Conservation (phyloP, 2,113 vertebrate genomes). For the Pogona vitticeps region DNA sequence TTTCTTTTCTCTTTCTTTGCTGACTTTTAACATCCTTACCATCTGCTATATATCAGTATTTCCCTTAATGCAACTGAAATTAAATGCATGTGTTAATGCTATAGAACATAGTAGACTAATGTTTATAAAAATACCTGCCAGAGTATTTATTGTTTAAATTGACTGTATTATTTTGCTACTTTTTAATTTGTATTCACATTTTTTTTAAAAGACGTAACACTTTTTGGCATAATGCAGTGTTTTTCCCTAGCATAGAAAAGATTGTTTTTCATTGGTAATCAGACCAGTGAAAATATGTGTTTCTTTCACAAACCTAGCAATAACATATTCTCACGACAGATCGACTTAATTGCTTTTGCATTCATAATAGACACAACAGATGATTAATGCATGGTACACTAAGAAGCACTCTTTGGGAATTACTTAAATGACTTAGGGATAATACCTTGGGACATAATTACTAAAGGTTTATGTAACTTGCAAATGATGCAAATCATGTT, state of each 20-base stretch:
- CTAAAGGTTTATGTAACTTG: slow-evolving; percentile 73
- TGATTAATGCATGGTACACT: slow-evolving; percentile 70
- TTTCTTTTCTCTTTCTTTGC: background rate
- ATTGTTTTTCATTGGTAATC: slow-evolving; percentile 43
- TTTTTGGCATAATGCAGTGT: slow-evolving; percentile 12
- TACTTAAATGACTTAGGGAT: slow-evolving; percentile 74
- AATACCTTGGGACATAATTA: slow-evolving; percentile 76
- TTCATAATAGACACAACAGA: slow-evolving; percentile 69
- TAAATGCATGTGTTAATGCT: background rate
- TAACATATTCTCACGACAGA: slow-evolving; percentile 58
- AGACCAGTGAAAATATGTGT: slow-evolving; percentile 33
- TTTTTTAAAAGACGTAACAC: background rate
- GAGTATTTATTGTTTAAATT: background rate
- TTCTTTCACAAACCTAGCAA: slow-evolving; percentile 55
- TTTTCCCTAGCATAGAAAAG: slow-evolving; percentile 38
- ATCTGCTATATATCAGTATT: background rate
- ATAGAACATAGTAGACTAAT: background rate
- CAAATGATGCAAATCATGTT: slow-evolving; percentile 72
- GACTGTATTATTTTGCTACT: background rate
- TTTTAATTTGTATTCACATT: slow-evolving; percentile 16
- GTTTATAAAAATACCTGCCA: background rate
- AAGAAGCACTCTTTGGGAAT: slow-evolving; percentile 68
- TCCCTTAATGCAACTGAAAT: background rate
- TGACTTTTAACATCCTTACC: background rate
- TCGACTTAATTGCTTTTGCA: slow-evolving; percentile 70